A percentile compares a stretch with the other conserved stretches of the same genome.
These are phyloP conservation scores for Bucco capensis DNA, from an alignment of 2,113 vertebrate genomes.

Conservation along the genomic window DNA sequence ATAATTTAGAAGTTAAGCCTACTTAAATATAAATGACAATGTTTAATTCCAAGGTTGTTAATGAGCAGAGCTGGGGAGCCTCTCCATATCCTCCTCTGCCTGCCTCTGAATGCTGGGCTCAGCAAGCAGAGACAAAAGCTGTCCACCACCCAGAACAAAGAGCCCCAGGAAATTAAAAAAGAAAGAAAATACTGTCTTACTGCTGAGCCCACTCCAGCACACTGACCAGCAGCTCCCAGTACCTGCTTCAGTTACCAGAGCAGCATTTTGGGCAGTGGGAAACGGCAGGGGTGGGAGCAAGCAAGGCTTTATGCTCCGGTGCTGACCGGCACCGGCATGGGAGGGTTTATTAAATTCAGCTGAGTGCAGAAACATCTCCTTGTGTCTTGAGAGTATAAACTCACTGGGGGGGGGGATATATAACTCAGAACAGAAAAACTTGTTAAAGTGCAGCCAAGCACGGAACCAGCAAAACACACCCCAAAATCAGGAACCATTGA, in stretches of 20 bases:
- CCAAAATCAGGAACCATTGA: neutral
- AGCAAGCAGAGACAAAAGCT: constrained; percentile 74
- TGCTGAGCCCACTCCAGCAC: neutral
- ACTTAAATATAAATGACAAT: constrained; percentile 66
- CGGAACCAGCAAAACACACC: neutral
- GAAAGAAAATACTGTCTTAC: constrained; percentile 11
- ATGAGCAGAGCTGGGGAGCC: constrained; percentile 61
- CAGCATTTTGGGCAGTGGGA: neutral
- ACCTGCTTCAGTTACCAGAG: neutral
- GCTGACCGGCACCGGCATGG: accelerated
- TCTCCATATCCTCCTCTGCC: constrained; percentile 47
- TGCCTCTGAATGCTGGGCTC: constrained; percentile 62
- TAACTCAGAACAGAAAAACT: neutral
- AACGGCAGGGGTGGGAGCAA: neutral
- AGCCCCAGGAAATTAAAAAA: constrained; percentile 66
- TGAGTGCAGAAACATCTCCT: neutral
- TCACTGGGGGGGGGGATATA: accelerated
- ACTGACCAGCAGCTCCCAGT: neutral
- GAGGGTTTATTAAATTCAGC: neutral
- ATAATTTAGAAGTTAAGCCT: constrained; percentile 68
- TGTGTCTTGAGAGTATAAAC: accelerated
- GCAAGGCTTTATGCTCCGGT: neutral
- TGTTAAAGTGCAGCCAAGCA: neutral
- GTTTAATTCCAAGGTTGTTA: constrained; percentile 65
- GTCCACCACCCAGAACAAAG: constrained; percentile 78